phyloP scores from a whole-genome alignment of 2,113 vertebrate species.

The Apteryx mantelli region DNA sequence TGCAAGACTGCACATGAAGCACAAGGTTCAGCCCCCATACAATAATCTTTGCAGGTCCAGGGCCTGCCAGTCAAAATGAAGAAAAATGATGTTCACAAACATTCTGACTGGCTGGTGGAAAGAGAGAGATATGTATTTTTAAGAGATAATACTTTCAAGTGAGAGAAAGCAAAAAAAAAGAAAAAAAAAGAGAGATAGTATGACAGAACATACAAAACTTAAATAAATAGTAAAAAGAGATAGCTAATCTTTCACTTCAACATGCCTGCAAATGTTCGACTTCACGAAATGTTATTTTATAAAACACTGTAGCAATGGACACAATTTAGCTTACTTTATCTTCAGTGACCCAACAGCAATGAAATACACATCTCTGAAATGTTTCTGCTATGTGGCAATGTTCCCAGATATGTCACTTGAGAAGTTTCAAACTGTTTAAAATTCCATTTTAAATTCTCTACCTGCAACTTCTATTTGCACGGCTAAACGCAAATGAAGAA shows the following conservation, averaged over 20 bases:
- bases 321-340: background rate
- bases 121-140: background rate
- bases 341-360: background rate
- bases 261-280: background rate
- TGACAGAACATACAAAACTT: background rate
- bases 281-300: background rate
- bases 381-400: background rate
- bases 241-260: background rate
- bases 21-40: background rate
- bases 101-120: background rate
- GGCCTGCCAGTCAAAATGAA: background rate
- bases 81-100: background rate
- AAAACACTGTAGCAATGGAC: background rate
- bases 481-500: background rate
- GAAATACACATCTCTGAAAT: background rate
- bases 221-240: background rate
- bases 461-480: background rate
- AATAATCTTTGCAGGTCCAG: background rate
- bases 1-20: accelerated
- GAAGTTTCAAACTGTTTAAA: background rate
- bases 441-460: background rate
- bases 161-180: background rate
- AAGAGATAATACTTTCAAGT: background rate
- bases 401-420: conserved; percentile 14
- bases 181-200: background rate